Evolutionary conservation across 2,888 invertebrate genomes (phyloP).

Genomic region (Brachypterus glaber): DNA sequence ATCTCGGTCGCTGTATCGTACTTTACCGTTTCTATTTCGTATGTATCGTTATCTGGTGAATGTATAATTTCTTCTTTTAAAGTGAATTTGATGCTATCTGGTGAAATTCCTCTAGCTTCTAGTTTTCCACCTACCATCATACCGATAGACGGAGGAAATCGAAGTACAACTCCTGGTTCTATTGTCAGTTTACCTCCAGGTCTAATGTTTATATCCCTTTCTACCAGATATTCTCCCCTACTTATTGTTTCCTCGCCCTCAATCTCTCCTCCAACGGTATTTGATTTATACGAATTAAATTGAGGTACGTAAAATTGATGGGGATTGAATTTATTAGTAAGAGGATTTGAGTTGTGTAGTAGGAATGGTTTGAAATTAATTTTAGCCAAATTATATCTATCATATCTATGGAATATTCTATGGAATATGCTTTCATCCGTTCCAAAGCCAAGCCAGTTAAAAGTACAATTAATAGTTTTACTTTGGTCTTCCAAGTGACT

Average conservation of each 20-base stretch:
- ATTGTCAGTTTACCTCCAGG: slow-evolving; percentile 87
- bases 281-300: slow-evolving; percentile 56
- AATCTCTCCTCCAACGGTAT: slow-evolving; percentile 81
- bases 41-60: slow-evolving; percentile 53
- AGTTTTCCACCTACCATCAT: slow-evolving; percentile 93
- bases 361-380: slow-evolving; percentile 87
- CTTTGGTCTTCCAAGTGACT: slow-evolving; percentile 93
- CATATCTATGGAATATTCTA: slow-evolving; percentile 73
- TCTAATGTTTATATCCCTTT: slow-evolving; percentile 86
- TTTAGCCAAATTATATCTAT: slow-evolving; percentile 89
- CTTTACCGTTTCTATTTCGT: slow-evolving; percentile 47
- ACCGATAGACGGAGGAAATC: slow-evolving; percentile 87
- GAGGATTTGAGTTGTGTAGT: slow-evolving; percentile 80
- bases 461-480: slow-evolving; percentile 84
- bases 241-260: slow-evolving; percentile 77
- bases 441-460: slow-evolving; percentile 82
- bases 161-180: slow-evolving; percentile 78
- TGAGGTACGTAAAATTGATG: slow-evolving; percentile 70
- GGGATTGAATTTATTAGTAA: slow-evolving; percentile 70
- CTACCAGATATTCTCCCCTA: slow-evolving; percentile 83
- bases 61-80: slow-evolving; percentile 66
- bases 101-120: slow-evolving; percentile 69
- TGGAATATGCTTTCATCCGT: slow-evolving; percentile 65
- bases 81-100: slow-evolving; percentile 71
- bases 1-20: slow-evolving; percentile 46